Conservation (phyloP, 2,113 vertebrate species). For the Centrocercus urophasianus region DNA sequence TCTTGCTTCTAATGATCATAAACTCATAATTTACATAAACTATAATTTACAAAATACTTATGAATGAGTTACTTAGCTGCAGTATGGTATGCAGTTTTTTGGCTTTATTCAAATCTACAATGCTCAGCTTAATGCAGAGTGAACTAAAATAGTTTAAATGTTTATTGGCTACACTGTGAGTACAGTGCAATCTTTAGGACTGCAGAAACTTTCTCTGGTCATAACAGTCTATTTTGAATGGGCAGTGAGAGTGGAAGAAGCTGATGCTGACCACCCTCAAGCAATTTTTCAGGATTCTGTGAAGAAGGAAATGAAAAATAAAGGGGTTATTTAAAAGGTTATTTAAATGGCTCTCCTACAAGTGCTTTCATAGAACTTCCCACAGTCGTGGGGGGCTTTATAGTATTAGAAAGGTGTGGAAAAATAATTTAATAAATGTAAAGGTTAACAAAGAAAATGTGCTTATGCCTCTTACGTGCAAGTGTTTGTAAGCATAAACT, state of each 20-base stretch:
- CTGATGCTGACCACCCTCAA: neutral
- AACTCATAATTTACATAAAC: neutral
- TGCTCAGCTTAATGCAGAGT: neutral
- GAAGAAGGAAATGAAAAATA: neutral
- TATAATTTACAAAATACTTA: neutral
- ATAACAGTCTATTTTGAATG: neutral
- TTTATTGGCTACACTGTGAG: neutral
- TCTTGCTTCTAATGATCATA: neutral
- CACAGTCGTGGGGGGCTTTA: neutral
- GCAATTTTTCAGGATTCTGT: neutral
- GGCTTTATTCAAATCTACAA: neutral
- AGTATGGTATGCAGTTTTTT: neutral
- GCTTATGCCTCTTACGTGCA: neutral
- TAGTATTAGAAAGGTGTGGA: neutral
- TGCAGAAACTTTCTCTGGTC: neutral
- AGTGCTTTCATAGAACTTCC: neutral
- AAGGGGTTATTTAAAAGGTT: neutral
- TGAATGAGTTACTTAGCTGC: neutral
- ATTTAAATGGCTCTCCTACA: neutral
- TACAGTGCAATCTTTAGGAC: neutral
- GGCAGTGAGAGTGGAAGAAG: neutral
- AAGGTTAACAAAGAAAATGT: neutral
- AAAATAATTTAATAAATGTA: neutral
- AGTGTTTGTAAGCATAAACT: neutral
- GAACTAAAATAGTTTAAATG: neutral